Evolutionary conservation across 1,140 invertebrate species (phyloP), one percentile per base, ranked within the genome.

Genomic region (Aphelenchoides avenae): DNA sequence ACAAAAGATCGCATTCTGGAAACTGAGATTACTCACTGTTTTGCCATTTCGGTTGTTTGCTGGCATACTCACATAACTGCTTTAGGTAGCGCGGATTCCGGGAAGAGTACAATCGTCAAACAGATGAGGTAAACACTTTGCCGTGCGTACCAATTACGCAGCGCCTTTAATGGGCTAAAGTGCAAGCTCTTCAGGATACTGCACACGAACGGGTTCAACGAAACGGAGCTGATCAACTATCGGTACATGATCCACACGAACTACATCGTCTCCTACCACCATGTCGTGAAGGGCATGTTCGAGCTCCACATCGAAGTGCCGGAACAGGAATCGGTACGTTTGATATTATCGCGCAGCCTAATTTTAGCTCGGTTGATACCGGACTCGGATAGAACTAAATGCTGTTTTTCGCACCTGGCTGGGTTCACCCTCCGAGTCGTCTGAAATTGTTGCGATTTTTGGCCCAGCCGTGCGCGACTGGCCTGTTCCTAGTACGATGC

Each of bases 241-340:
- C 31, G 66, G 58, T 68, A 65, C 46, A 65, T 65, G 64, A 34
- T 65, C 9, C 44, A 62, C 22, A 65, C 57, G 1, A 65, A 65
- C 31, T 69, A 40, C 27, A 54, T 69, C 33, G 42, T 46, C 11
- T 37, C 66, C 30, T 64, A 63, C 29, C 61, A 65, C 36, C 43
- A 67, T 34, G 48, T 66, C 15, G 49, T 37, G 30, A 36, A 42
- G 24, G 61, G 62, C 29, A 57, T 65, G 22, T 22, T 13, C n/a
- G 26, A 39, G 30, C 27, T 63, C 9, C 29, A 67, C 13, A 36
- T 63, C 47, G 20, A 39, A 4, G 43, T 63, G 24, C 61, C 61
- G 26, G 20, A 50, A 6, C 29, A 64, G 18, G 61, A 63, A 27
- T 27, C 20, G 20, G 61, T 60, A 5, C n/a, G 13, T n/a, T n/a